Base-by-base conservation (phyloP, 2,888 invertebrate genomes). In the Thereva nobilitata region DNA sequence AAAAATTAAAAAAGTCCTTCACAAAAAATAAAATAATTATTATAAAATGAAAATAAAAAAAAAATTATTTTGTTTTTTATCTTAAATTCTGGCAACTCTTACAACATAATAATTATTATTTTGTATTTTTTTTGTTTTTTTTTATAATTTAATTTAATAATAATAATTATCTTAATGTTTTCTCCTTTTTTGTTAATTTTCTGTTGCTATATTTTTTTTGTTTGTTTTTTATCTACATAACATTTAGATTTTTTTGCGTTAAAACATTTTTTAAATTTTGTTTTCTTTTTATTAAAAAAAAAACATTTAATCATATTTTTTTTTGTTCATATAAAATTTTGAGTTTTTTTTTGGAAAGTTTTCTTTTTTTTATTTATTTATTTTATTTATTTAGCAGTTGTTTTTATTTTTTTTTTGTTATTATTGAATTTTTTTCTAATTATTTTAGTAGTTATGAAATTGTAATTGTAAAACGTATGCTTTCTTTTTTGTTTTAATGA, bases 31-130 rank as follows among this genome's bases (percentile, higher is more conserved):
- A 23, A 23, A 23, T 23, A 23, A 23, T 23, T 2, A 23, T 23
- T 23, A 23, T 23, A 23, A 53, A 49, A 59, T 53, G 55, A 59
- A 57, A 53, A 66, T 38, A 6, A 61, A 53, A 40, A 54, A 44
- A 54, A 44, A 42, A 35, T 10, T 61, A 53, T 66, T 52, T 52
- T 12, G 59, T 65, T 64, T 70, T 66, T 70, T 69, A 56, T 71
- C 57, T 71, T 71, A 67, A 69, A 68, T 72, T 69, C 59, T 72
- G 71, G 71, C 70, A 70, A 69, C 69, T 57, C 59, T 66, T 66
- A 34, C 40, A 45, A 69, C 71, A 72, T 66, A 35, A 47, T 38
- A 12, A 40, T 67, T 37, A 67, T 66, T 50, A 44, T 44, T 45
- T 7, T 38, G 34, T 35, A 52, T 64, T 52, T 35, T 49, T 35